phyloP scores from a whole-genome alignment of 37 sponge, comb jelly and placozoan genomes.

The Geodia barretti region DNA sequence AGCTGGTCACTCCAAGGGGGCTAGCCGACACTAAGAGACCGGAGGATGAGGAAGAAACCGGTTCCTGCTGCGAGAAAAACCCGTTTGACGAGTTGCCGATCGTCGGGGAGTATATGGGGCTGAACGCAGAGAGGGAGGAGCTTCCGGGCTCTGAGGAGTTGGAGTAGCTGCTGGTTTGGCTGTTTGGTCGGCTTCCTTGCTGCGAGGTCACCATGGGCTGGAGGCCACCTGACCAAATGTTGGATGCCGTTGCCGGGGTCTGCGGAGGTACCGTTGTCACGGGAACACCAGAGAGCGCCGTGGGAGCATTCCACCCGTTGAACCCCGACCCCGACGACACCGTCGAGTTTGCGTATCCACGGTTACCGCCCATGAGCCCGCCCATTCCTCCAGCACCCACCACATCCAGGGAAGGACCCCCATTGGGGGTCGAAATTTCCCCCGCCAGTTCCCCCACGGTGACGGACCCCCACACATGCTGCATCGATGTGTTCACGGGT shows the following conservation, averaged over 20 bases:
- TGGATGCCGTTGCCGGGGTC: background rate
- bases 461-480: background rate
- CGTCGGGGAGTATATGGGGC: constrained; percentile 67
- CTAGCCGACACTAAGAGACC: background rate
- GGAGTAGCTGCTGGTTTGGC: constrained; percentile 47
- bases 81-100: constrained; percentile 3
- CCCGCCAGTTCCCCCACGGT: background rate
- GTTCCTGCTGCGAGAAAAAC: background rate
- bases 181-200: constrained; percentile 52
- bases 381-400: background rate
- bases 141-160: background rate
- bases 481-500: constrained; percentile 13
- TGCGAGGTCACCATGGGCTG: background rate
- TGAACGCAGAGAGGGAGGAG: constrained; percentile 36
- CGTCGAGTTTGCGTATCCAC: background rate
- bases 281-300: background rate
- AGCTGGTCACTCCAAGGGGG: background rate
- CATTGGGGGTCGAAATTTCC: background rate
- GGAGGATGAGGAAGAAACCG: background rate
- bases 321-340: background rate
- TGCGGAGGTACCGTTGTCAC: background rate
- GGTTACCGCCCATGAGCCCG: background rate
- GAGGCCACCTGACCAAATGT: background rate
- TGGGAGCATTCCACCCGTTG: background rate
- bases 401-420: background rate